A percentile compares a stretch with the other conserved stretches of the same genome.
Conservation (phyloP, 1,140 invertebrate species). For the Ruditapes philippinarum region DNA sequence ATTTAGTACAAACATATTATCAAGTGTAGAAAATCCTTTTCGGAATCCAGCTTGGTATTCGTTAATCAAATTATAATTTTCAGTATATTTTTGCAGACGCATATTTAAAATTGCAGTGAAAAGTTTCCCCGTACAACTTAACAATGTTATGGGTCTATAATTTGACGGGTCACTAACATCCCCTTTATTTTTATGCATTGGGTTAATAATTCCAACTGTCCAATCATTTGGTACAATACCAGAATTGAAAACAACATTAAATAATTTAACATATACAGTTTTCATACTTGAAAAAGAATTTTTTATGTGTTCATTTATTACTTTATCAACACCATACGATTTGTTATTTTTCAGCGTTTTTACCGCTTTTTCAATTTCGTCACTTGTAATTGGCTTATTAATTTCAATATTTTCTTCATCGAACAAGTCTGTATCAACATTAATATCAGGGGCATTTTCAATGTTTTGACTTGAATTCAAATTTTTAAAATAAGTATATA, state of each 20-base stretch:
- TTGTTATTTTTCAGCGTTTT: slow-evolving; percentile 1
- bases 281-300: not conserved
- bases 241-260: not conserved
- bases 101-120: slow-evolving; percentile 8
- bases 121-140: slow-evolving; percentile 34
- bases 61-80: not conserved
- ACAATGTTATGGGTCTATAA: slow-evolving; percentile 42
- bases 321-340: not conserved
- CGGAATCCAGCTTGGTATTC: slow-evolving; percentile 1
- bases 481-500: not conserved
- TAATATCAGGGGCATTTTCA: not conserved
- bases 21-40: not conserved
- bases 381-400: not conserved
- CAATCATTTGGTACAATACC: slow-evolving; percentile 24
- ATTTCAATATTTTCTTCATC: not conserved
- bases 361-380: not conserved
- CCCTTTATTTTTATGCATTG: slow-evolving; percentile 51
- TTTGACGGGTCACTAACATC: not conserved
- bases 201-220: slow-evolving; percentile 19
- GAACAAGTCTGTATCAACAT: not conserved
- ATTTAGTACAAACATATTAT: slow-evolving; percentile 26
- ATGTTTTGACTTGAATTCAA: not conserved
- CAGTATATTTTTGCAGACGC: not conserved
- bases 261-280: not conserved
- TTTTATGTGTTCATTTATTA: not conserved